Base-by-base conservation (phyloP, 2,888 invertebrate species). In the Tinea trinotella region DNA sequence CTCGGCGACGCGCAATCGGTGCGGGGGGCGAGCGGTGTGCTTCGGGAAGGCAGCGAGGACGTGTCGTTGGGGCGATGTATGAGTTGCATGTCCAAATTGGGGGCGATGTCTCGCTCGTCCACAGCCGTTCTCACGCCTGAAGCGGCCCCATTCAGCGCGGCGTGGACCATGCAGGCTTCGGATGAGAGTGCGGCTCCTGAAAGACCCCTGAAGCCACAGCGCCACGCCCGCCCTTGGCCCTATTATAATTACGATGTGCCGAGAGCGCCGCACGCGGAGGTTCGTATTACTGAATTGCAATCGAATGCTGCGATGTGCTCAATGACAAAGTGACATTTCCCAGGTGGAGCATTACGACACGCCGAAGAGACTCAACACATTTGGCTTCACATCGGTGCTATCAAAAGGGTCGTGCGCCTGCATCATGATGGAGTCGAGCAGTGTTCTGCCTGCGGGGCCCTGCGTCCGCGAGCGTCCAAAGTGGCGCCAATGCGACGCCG, bases 211-310 rank as follows among this genome's bases (percentile, higher is more conserved):
- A 30, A 30, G n/a, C 30, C 30, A n/a, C 7, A 7, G 40, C 40
- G 40, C 40, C 15, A 15, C 2, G 13, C 6, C 2, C 13, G 40
- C 40, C 2, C 13, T 6, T 12, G 18, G 19, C 3, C 19, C 3
- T 10, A 92, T 64, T 92, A 93, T 72, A 94, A 94, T 70, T 94
- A 94, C 69, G 93, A 94, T 67, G 83, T 94, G 57, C 94, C 94
- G 57, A 92, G 91, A 76, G 76, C 85, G 58, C 87, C 46, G 4
- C 46, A 4, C 13, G 13, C 40, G 4, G 46, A 46, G 18, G 46
- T 46, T 19, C 12, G 46, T 46, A 40, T 40, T 35, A 35, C 10
- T 22, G 7, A 5, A 22, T 22, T 7, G 22, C 22, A 3, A 3
- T 22, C 22, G 22, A 22, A 22, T 22, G 22, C 22, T 7, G 22